phyloP scores from a whole-genome alignment of 2,113 vertebrate genomes.

The Raja brachyura region DNA sequence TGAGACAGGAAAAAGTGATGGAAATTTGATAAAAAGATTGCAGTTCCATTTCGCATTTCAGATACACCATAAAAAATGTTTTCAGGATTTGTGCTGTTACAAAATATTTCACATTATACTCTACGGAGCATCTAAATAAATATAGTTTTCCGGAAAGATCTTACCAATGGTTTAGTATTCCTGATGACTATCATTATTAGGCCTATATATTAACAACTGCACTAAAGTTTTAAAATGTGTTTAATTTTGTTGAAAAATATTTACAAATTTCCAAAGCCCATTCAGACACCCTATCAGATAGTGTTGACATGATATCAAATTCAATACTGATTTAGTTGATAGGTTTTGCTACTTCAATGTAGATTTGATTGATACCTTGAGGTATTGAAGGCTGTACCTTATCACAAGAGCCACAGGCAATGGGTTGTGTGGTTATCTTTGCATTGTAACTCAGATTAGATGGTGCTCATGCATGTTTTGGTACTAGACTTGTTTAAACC shows the following conservation, averaged over 20 bases:
- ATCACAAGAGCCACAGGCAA: background rate
- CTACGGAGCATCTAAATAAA: background rate
- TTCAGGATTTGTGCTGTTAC: background rate
- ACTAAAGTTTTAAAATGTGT: background rate
- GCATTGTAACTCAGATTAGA: background rate
- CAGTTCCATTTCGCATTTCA: background rate
- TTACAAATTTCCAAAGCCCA: background rate
- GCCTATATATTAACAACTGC: background rate
- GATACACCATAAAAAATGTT: background rate
- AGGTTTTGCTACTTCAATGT: background rate
- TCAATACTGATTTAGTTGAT: background rate
- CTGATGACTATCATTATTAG: background rate
- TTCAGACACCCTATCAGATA: no score
- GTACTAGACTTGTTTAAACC: background rate
- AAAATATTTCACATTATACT: background rate
- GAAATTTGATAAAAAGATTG: background rate
- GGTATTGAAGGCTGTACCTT: background rate
- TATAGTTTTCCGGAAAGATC: background rate
- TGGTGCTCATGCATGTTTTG: background rate
- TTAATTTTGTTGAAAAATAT: background rate
- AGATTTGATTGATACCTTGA: background rate
- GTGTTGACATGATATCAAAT: background rate
- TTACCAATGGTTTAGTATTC: background rate
- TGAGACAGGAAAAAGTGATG: background rate
- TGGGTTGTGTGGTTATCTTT: background rate